phyloP scores from a whole-genome alignment of 1,140 invertebrate genomes.

The Lepidurus packardi region DNA sequence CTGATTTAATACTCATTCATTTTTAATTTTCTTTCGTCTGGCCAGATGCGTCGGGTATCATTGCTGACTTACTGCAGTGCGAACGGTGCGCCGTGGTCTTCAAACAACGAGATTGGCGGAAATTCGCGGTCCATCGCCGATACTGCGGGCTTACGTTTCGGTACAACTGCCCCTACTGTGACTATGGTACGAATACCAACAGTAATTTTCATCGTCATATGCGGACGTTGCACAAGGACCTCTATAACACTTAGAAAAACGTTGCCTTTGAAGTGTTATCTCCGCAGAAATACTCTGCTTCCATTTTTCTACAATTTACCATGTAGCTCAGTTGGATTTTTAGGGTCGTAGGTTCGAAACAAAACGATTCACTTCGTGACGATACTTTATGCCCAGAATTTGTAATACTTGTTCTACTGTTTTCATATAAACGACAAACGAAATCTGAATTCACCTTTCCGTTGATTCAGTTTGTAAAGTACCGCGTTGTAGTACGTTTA shows the following conservation, averaged over 20 bases:
- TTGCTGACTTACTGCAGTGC: not conserved
- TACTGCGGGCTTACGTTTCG: not conserved
- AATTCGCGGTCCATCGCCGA: not conserved
- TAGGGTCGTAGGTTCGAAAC: not conserved
- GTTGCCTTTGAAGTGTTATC: not conserved
- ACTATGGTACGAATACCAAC: constrained; percentile 12
- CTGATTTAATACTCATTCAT: not conserved
- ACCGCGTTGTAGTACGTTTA: too few species aligned
- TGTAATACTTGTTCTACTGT: constrained; percentile 1
- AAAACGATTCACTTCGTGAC: not conserved
- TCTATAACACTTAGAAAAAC: not conserved
- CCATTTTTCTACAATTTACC: not conserved
- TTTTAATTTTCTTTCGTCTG: not conserved
- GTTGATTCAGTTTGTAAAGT: not conserved
- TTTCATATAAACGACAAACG: not conserved
- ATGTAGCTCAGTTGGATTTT: not conserved
- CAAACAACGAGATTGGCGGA: constrained; percentile 1
- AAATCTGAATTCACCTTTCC: not conserved
- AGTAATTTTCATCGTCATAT: constrained; percentile 11
- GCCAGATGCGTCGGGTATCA: not conserved
- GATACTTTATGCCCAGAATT: not conserved
- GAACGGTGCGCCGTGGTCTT: not conserved
- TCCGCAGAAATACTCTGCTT: not conserved
- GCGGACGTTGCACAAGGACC: constrained; percentile 12
- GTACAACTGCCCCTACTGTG: not conserved